Percentiles rank a stretch among this genome's conserved stretches.
These are phyloP conservation scores for Pseudochirops corinnae DNA, from an alignment of 2,797 vertebrate genomes.

Conservation along the genomic window DNA sequence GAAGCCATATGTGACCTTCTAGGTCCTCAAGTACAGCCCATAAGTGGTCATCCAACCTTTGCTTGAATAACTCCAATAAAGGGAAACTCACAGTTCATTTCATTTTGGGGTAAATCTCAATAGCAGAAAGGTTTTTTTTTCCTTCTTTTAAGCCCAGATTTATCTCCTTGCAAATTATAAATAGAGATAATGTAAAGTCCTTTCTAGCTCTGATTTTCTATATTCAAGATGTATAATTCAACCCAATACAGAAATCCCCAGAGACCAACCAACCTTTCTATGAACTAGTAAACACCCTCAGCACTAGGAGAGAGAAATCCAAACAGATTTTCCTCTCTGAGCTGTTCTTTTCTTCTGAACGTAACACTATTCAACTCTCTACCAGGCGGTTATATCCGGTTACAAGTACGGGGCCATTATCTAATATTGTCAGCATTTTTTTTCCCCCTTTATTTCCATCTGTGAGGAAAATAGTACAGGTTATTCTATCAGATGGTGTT, in stretches of 20 bases:
- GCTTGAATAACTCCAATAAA: neutral
- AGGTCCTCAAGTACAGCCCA: no score
- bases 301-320: neutral
- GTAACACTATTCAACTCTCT: slow-evolving; percentile 28
- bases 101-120: neutral
- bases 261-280: neutral
- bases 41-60: neutral
- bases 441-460: neutral
- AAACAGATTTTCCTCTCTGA: neutral
- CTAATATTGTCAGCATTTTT: slow-evolving; percentile 30
- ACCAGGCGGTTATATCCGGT: neutral
- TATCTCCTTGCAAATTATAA: neutral
- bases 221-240: neutral
- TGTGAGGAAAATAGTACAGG: slow-evolving; percentile 52
- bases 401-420: neutral
- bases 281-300: neutral
- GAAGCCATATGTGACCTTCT: no score
- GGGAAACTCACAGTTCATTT: neutral
- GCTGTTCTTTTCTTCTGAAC: slow-evolving; percentile 18
- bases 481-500: neutral
- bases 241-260: rapidly evolving
- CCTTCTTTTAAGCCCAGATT: neutral
- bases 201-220: neutral
- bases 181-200: neutral
- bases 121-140: neutral